phyloP scores from a whole-genome alignment of 2,113 vertebrate genomes.

The Heliornis fulica region DNA sequence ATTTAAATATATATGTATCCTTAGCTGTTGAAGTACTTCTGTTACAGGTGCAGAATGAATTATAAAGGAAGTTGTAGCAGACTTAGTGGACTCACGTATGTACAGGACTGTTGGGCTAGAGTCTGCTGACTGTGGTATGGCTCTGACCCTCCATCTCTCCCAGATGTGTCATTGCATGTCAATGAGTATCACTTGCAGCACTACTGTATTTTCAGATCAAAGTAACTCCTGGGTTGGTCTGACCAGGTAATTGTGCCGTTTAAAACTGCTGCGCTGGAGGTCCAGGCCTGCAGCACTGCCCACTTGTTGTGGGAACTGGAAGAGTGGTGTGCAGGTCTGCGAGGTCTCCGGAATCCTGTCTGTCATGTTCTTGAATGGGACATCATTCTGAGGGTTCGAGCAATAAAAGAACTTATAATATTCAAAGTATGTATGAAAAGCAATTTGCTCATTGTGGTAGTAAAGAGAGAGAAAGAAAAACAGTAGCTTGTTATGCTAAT shows the following conservation, averaged over 20 bases:
- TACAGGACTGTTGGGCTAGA: not conserved
- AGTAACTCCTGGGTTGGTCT: not conserved
- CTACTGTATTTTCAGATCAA: not conserved
- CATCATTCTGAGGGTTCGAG: not conserved
- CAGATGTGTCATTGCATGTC: not conserved
- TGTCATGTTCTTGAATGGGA: not conserved
- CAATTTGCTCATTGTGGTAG: not conserved
- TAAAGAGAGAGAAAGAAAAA: not conserved
- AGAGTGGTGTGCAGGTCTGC: not conserved
- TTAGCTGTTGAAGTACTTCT: not conserved
- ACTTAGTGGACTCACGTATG: not conserved
- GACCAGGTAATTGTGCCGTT: not conserved
- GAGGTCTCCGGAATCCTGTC: not conserved
- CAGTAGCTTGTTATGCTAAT: not conserved
- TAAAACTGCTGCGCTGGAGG: not conserved
- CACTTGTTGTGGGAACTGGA: fast-evolving
- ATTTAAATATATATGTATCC: too few relatives aligned
- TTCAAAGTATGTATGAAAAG: not conserved
- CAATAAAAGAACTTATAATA: not conserved
- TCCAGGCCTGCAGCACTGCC: not conserved
- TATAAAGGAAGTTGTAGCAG: not conserved
- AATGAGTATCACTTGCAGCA: not conserved
- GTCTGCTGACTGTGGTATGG: not conserved
- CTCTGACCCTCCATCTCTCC: not conserved
- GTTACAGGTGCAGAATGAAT: not conserved